Evolutionary conservation across 1,140 invertebrate species (phyloP).

Genomic region (Meloidogyne floridensis): DNA sequence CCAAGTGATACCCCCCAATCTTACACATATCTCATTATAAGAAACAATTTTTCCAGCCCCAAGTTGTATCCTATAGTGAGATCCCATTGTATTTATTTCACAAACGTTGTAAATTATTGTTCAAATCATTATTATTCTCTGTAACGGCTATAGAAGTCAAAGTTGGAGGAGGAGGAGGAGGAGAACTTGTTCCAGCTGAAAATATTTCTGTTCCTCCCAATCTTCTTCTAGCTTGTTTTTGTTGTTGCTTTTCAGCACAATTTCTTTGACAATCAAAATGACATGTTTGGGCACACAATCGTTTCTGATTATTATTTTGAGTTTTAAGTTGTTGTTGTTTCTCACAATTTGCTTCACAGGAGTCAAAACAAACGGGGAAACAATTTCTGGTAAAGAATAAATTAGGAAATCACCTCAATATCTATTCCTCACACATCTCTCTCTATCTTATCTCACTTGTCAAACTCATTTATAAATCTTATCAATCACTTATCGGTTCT

Average conservation of each 20-base stretch:
- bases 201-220: neutral
- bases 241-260: constrained; percentile 25
- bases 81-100: neutral
- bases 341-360: constrained; percentile 18
- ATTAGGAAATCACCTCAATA: neutral
- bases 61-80: too few relatives aligned
- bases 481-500: too few relatives aligned
- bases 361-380: constrained; percentile 26
- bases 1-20: too few relatives aligned
- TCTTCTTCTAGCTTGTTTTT: constrained; percentile 14
- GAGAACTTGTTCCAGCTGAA: neutral
- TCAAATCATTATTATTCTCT: constrained; percentile 6
- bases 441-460: too few relatives aligned
- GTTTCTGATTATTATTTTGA: neutral
- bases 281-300: constrained; percentile 17
- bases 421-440: neutral
- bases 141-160: neutral
- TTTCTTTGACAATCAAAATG: constrained; percentile 30
- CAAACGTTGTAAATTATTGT: constrained; percentile 2
- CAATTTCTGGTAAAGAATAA: constrained; percentile 5
- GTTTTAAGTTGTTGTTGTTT: constrained; percentile 19
- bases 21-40: too few relatives aligned
- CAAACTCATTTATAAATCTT: too few relatives aligned
- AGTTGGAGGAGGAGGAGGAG: neutral
- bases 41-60: too few relatives aligned